phyloP scores from a whole-genome alignment of 1,140 invertebrate species.

The Tetramorium parvispinum region DNA sequence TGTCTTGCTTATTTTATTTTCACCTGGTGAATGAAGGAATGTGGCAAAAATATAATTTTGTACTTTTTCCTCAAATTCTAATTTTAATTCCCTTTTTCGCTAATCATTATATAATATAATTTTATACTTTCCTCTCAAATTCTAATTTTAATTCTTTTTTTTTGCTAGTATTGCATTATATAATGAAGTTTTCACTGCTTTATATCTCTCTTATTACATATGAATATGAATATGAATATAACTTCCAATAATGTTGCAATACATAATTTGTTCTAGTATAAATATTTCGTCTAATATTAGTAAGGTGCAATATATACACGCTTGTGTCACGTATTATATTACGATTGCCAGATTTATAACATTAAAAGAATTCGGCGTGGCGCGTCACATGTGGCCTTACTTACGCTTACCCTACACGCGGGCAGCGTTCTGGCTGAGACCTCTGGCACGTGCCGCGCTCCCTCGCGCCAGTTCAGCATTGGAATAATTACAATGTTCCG shows the following conservation, averaged over 20 bases:
- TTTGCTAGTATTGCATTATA: neutral
- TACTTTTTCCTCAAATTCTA: neutral
- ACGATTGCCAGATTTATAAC: neutral
- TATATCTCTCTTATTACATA: neutral
- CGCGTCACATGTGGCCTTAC: neutral
- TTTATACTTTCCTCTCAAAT: neutral
- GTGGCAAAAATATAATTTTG: constrained; percentile 1
- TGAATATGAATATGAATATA: too few relatives aligned
- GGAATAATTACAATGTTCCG: constrained; percentile 36
- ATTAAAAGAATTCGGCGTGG: neutral
- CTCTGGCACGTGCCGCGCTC: constrained; percentile 45
- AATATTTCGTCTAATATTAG: constrained; percentile 7
- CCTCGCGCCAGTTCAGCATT: neutral
- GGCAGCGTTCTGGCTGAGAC: neutral
- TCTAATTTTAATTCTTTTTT: neutral
- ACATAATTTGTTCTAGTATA: neutral
- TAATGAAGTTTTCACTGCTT: neutral
- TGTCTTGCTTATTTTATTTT: constrained; percentile 4
- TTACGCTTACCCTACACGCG: neutral
- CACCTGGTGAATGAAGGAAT: neutral
- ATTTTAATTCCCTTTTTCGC: neutral
- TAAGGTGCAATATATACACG: neutral
- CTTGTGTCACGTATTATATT: neutral
- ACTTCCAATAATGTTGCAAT: neutral
- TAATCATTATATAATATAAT: neutral